A percentile compares a stretch with the other conserved stretches of the same genome.
Evolutionary conservation across 2,113 vertebrate species (phyloP).

Genomic region (Polyodon spathula): DNA sequence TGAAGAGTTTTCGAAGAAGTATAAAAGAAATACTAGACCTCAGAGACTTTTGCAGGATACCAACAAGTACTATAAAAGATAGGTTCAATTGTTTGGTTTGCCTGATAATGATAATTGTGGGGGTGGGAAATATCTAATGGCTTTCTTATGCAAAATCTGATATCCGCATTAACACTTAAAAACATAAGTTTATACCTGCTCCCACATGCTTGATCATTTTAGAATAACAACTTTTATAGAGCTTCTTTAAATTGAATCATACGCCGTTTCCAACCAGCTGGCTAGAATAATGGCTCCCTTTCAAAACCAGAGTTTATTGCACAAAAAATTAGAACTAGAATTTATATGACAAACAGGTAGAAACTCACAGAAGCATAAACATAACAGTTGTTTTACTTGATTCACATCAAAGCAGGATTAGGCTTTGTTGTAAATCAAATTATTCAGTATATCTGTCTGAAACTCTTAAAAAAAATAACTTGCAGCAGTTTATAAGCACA

Average conservation of each 20-base stretch:
- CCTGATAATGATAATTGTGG: not conserved
- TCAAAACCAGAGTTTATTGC: conserved; percentile 34
- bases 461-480: too few species aligned
- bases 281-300: conserved; percentile 35
- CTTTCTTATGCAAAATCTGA: conserved; percentile 42
- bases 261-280: conserved; percentile 29
- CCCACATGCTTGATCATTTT: conserved; percentile 17
- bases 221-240: conserved; percentile 27
- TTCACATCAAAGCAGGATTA: too few species aligned
- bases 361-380: not conserved
- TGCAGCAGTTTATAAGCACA: too few species aligned
- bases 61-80: not conserved
- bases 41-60: too few species aligned
- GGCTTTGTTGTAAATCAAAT: too few species aligned
- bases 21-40: too few species aligned
- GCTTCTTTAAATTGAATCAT: not conserved
- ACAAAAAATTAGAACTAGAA: conserved; percentile 49
- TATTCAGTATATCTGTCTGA: too few species aligned
- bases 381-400: too few species aligned
- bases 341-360: conserved; percentile 19
- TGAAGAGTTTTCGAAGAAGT: too few species aligned
- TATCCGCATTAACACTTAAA: conserved; percentile 48
- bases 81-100: not conserved
- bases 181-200: not conserved
- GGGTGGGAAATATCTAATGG: conserved; percentile 8